Conservation (phyloP, 2,888 invertebrate genomes). For the Acrocyrtus sp. region DNA sequence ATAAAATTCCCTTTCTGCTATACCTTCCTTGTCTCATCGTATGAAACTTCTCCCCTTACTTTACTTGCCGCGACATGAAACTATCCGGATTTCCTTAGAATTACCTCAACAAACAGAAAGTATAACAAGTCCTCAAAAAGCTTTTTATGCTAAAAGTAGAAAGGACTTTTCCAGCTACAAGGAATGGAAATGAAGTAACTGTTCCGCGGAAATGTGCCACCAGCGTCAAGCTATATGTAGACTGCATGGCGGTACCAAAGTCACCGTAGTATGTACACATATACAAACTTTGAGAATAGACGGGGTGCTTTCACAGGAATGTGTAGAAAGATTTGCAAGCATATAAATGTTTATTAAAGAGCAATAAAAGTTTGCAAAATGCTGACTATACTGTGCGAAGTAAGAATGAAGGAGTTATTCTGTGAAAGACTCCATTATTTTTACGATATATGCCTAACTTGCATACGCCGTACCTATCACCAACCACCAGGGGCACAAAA, state of each 20-base stretch:
- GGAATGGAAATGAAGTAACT: conserved; percentile 1
- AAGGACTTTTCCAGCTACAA: conserved; percentile 1
- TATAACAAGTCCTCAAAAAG: neutral
- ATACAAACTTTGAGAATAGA: too few relatives aligned
- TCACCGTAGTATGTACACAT: too few relatives aligned
- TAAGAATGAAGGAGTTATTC: too few relatives aligned
- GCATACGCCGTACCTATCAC: neutral
- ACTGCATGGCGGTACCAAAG: too few relatives aligned
- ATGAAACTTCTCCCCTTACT: neutral
- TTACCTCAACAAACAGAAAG: conserved; percentile 9
- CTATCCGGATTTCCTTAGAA: conserved; percentile 29
- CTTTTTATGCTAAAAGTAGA: neutral
- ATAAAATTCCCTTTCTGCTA: neutral
- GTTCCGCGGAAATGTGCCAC: neutral
- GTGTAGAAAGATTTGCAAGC: neutral
- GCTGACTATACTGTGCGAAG: too few relatives aligned
- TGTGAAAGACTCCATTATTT: too few relatives aligned
- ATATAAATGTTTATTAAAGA: too few relatives aligned
- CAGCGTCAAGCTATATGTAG: too few relatives aligned
- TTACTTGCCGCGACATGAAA: neutral
- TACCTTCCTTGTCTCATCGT: neutral
- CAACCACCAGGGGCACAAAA: neutral
- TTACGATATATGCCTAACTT: too few relatives aligned
- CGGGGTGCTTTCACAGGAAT: neutral
- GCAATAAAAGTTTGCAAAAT: too few relatives aligned